Evolutionary conservation across 2,797 vertebrate genomes (phyloP).

Genomic region (Cyprinodon diabolis): DNA sequence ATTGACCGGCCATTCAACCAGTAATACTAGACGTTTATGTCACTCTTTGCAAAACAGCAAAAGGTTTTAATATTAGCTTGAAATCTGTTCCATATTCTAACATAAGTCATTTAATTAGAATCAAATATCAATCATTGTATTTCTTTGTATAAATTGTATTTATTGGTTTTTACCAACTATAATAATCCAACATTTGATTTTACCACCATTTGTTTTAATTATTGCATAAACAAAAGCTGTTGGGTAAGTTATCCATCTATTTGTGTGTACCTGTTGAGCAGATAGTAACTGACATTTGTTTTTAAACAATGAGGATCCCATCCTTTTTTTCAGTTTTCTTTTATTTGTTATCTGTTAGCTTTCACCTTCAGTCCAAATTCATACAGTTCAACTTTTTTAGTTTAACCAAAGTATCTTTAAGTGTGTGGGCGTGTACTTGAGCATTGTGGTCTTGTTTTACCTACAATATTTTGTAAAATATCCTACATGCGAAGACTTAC

Average conservation of each 20-base stretch:
- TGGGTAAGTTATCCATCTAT: background rate
- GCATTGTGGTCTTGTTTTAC: no score
- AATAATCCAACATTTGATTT: background rate
- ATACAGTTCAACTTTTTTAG: background rate
- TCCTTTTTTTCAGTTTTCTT: background rate
- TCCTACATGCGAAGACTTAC: no score
- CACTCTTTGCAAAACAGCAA: background rate
- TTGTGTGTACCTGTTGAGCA: background rate
- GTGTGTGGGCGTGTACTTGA: no score
- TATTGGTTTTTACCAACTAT: background rate
- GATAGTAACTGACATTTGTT: background rate
- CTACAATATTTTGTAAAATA: no score
- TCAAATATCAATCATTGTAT: background rate
- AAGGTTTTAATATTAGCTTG: background rate
- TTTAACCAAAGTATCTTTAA: background rate
- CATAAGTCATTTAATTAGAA: background rate
- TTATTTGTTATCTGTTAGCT: background rate
- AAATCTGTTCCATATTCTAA: background rate
- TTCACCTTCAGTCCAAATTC: background rate
- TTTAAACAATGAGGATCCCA: background rate
- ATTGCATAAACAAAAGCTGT: background rate
- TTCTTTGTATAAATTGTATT: background rate
- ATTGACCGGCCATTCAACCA: no score
- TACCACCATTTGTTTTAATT: background rate
- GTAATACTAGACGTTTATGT: no score